Percentiles rank a stretch among this genome's conserved stretches.
Conservation (phyloP, 2,888 invertebrate species). For the Allacma fusca region DNA sequence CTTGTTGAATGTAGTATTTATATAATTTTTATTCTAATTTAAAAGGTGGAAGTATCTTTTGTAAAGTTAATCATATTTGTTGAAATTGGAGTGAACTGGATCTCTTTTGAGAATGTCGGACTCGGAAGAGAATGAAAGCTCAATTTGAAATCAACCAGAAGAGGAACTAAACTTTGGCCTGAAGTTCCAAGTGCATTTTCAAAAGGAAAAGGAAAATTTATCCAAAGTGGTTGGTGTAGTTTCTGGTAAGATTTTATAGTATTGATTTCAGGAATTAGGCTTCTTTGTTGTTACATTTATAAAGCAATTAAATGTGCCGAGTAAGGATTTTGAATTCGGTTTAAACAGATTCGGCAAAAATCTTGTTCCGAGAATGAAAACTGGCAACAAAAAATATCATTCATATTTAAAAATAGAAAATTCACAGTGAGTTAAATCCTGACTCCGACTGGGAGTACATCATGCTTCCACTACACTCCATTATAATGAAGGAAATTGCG, state of each 20-base stretch:
- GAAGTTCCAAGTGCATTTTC: neutral
- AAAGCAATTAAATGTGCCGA: too few relatives aligned
- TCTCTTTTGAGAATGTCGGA: neutral
- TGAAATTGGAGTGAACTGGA: neutral
- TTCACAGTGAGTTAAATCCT: neutral
- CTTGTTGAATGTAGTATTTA: too few relatives aligned
- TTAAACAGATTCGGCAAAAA: neutral
- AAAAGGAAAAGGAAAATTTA: neutral
- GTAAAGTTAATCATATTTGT: neutral
- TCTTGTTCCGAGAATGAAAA: neutral
- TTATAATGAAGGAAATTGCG: constrained; percentile 99
- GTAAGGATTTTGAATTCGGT: neutral
- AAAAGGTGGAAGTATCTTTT: neutral
- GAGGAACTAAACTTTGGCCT: neutral
- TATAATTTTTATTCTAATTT: too few relatives aligned
- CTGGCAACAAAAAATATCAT: neutral
- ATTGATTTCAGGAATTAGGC: too few relatives aligned
- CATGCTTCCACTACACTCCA: constrained; percentile 73
- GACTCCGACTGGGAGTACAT: neutral
- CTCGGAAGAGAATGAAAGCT: neutral
- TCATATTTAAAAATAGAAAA: neutral
- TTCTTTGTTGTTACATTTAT: too few relatives aligned
- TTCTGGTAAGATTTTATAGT: too few relatives aligned
- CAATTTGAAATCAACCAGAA: neutral
- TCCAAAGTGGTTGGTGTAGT: neutral